Percentiles rank a stretch among this genome's conserved stretches.
Conservation (phyloP, 2,888 invertebrate genomes). For the Drosophila mettleri region DNA sequence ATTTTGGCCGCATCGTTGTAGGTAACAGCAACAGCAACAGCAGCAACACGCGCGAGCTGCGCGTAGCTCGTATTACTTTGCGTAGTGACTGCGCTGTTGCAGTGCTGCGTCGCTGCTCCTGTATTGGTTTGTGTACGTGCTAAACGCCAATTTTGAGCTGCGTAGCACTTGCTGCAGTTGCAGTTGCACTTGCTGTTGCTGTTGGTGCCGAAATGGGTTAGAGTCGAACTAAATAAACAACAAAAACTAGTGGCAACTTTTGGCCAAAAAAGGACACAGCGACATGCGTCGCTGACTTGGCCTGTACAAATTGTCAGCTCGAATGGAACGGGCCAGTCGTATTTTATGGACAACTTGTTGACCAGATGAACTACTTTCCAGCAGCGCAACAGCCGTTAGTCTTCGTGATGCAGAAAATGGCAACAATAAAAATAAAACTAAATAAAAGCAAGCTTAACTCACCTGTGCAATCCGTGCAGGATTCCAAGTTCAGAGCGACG, state of each 20-base stretch:
- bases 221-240: conserved; percentile 26
- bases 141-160: conserved; percentile 28
- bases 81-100: conserved; percentile 24
- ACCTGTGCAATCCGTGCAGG: conserved; percentile 50
- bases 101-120: conserved; percentile 8
- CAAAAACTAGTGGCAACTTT: conserved; percentile 44
- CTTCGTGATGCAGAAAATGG: not conserved
- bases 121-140: conserved; percentile 49
- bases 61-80: conserved; percentile 36
- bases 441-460: conserved; percentile 40
- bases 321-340: conserved; percentile 43
- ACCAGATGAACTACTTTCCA: conserved; percentile 76
- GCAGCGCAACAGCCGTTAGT: conserved; percentile 55
- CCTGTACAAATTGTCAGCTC: conserved; percentile 57
- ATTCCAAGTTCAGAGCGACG: conserved; percentile 1
- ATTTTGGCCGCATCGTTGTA: conserved; percentile 55
- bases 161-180: conserved; percentile 43
- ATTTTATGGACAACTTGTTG: conserved; percentile 68
- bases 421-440: not conserved
- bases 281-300: conserved; percentile 44
- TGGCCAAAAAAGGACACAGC: conserved; percentile 67
- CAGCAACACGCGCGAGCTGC: conserved; percentile 15
- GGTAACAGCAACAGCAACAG: conserved; percentile 32
- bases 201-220: conserved; percentile 46
- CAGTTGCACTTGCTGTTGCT: conserved; percentile 13